Evolutionary conservation across 2,113 vertebrate species (phyloP), one percentile per base, ranked within the genome.

Genomic region (Sander vitreus): DNA sequence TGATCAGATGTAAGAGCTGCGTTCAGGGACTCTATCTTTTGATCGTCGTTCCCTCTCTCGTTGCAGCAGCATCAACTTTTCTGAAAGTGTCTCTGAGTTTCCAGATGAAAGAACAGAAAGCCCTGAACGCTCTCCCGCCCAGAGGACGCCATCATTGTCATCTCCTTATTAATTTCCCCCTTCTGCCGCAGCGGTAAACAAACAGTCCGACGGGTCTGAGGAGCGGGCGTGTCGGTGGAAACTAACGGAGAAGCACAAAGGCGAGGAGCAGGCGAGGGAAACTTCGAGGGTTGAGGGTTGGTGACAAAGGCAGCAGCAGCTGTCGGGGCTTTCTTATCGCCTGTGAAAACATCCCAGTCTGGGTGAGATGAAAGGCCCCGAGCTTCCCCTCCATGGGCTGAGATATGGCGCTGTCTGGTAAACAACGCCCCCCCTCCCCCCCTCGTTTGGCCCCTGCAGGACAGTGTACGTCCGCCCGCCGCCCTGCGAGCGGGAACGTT

Each of bases 271-370:
- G 83, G 71, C 67, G 58, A 78, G 66, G 88, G 81, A 86, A 88
- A 90, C 81, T 92, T 91, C 85, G 1, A 16, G 57, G 78, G 50
- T 6, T 27, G 27, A 18, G 36, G 64, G 71, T 54, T 1, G 57
- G 60, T 21, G 85, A 90, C 86, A 82, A 81, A 91, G 89, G 69
- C 74, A 3, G 47, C 69, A 93, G 93, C 94, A 95, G 92, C 93
- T 94, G 93, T 93, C 90, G 63, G 21, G 4, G 59, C 76, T 88
- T 82, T 88, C 36, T 91, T 87, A 92, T 90, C 88, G 8, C 77
- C 80, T 83, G 50, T 89, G 83, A 84, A 88, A 89, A 88, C 91
- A 87, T 91, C 83, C 82, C 89, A 63, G 76, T 39, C 87, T 85
- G 91, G 50, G 71, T 9, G 64, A 87, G 86, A 93, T 93, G 91